Evolutionary conservation across 2,797 vertebrate genomes (phyloP).

Genomic region (Mus spretus): DNA sequence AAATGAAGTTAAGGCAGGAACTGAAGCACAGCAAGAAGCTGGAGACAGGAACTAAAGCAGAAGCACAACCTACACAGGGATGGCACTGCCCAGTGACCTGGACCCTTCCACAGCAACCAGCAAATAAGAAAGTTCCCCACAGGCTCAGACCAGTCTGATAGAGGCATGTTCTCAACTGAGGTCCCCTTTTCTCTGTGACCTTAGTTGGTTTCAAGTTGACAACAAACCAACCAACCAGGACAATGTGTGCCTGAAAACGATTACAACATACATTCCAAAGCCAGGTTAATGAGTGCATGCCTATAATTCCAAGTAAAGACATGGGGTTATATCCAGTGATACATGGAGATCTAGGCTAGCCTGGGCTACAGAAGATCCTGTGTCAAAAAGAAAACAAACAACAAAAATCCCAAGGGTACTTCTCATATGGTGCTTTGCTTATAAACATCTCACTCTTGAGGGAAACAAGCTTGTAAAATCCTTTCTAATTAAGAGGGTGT

Average conservation of each 20-base stretch:
- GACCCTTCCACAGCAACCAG: background rate
- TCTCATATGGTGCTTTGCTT: background rate
- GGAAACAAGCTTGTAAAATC: constrained; percentile 37
- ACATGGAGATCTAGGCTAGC: background rate
- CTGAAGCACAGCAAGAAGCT: background rate
- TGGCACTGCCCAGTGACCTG: background rate
- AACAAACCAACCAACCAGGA: background rate
- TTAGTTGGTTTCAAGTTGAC: background rate
- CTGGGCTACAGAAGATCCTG: background rate
- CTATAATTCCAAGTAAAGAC: background rate
- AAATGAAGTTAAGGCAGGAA: background rate
- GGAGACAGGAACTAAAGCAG: background rate
- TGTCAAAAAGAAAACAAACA: background rate
- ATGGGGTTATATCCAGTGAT: background rate
- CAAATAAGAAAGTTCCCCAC: background rate
- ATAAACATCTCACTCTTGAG: constrained; percentile 25
- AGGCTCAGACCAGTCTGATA: background rate
- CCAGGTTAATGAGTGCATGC: background rate
- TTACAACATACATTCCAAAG: constrained; percentile 15
- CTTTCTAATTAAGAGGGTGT: constrained; percentile 6
- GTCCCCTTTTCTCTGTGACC: background rate
- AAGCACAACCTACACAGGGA: background rate
- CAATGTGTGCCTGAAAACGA: constrained; percentile 1
- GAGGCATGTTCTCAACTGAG: background rate
- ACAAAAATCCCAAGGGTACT: background rate